These are phyloP conservation scores for Embiotoca jacksoni DNA, from an alignment of 2,113 vertebrate species.

Conservation along the genomic window DNA sequence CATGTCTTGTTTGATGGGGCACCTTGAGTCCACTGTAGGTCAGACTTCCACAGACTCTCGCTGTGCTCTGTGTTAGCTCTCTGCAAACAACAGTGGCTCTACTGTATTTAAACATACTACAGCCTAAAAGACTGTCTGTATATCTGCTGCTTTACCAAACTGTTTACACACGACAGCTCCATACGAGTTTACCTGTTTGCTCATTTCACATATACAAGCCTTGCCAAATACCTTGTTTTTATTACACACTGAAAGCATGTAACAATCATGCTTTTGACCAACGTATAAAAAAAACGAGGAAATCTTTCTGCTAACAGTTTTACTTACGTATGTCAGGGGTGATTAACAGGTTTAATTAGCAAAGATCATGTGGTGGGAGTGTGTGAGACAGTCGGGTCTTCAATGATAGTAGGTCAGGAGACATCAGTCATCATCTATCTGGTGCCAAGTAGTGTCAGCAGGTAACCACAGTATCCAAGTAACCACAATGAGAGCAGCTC, in stretches of 20 bases:
- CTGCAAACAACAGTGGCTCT: constrained; percentile 43
- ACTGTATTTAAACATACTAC: constrained; percentile 41
- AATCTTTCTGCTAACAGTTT: too few relatives aligned
- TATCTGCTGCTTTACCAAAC: background rate
- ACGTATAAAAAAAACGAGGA: background rate
- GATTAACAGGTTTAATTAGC: too few relatives aligned
- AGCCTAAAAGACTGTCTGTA: constrained; percentile 8
- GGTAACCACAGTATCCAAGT: background rate
- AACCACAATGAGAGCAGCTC: background rate
- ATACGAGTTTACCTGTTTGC: constrained; percentile 9
- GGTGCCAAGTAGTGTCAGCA: constrained; percentile 20
- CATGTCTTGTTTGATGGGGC: constrained; percentile 48
- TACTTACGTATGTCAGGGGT: too few relatives aligned
- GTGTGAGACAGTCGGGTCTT: too few relatives aligned
- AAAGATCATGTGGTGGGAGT: too few relatives aligned
- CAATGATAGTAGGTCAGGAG: constrained; percentile 26
- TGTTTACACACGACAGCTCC: constrained; percentile 18
- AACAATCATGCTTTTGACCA: background rate
- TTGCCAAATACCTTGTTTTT: constrained; percentile 22
- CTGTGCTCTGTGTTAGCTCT: constrained; percentile 51
- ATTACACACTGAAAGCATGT: background rate
- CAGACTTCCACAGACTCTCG: constrained; percentile 47
- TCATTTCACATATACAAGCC: background rate
- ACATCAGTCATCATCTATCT: constrained; percentile 34
- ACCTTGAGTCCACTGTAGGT: constrained; percentile 48